Conservation (phyloP, 2,113 vertebrate species). For the Sylvilagus bachmani region DNA sequence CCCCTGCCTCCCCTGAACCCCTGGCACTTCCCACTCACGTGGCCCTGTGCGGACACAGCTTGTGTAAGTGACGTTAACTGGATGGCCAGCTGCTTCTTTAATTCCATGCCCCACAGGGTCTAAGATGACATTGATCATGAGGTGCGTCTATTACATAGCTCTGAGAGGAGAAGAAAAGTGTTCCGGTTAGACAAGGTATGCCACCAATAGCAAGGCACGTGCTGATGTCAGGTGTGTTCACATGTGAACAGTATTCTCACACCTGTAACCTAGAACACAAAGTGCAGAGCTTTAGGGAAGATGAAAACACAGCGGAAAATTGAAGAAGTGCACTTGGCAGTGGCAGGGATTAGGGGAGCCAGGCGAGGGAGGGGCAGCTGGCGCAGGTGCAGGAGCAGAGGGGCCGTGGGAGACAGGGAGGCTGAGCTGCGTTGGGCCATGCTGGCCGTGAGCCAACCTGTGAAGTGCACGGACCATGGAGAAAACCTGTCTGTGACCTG, state of each 20-base stretch:
- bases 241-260: background rate
- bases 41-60: background rate
- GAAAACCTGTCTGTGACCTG: background rate
- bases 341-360: background rate
- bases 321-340: fast-evolving
- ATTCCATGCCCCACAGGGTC: background rate
- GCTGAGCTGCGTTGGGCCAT: fast-evolving
- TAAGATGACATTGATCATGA: background rate
- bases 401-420: no score
- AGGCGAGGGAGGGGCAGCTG: no score
- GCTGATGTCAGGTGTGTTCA: no score
- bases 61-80: background rate
- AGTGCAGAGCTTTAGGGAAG: background rate
- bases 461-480: no score
- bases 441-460: background rate
- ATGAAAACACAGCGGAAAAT: background rate
- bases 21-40: fast-evolving
- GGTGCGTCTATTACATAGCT: background rate
- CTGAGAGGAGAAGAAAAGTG: background rate
- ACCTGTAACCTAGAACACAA: no score
- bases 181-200: fast-evolving
- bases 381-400: no score
- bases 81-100: background rate
- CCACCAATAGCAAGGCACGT: fast-evolving
- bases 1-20: fast-evolving